Evolutionary conservation across 2,797 vertebrate genomes (phyloP), one percentile per base, ranked within the genome.

Genomic region (Karalla daura): DNA sequence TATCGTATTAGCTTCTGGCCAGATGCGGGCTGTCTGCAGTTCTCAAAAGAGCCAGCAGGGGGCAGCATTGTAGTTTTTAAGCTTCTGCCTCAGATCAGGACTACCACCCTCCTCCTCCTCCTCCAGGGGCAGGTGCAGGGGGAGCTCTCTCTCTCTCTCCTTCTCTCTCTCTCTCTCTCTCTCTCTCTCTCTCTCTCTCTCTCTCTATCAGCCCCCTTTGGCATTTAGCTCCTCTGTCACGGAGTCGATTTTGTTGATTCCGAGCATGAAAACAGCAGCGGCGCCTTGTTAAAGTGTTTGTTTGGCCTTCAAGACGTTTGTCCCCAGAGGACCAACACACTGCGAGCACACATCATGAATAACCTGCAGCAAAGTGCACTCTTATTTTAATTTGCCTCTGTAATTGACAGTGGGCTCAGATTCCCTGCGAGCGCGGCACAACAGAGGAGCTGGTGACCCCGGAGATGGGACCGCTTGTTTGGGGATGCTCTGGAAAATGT

Each of bases 201-300:
- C 37, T 74, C 69, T 45, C 70, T 27, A 56, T 50, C 72, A 52
- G 61, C 47, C 30, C 47, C 30, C 32, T 65, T 61, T 78, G 78
- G 68, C 74, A 62, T 86, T 83, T 74, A 67, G 40, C 71, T 70
- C n/a, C 17, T 74, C 39, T 66, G 73, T 84, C 83, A 73, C 63
- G 5, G 55, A 56, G 80, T 81, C 74, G 65, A 76, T 83, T 56
- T 61, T 55, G 74, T 73, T 71, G 80, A 81, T 71, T 62, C 23
- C 3, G 80, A 62, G 70, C 76, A 47, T 73, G 72, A 70, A 81
- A 76, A 52, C 81, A 61, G 71, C 80, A 33, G 68, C 65, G 28
- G 53, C 4, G 15, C 66, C 80, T 85, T 61, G 80, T 85, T 87
- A 80, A 50, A 59, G 71, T 72, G 80, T 86, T 76, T 80, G 82